These are phyloP conservation scores for Struthio camelus DNA, from an alignment of 2,113 vertebrate species.

Conservation along the genomic window DNA sequence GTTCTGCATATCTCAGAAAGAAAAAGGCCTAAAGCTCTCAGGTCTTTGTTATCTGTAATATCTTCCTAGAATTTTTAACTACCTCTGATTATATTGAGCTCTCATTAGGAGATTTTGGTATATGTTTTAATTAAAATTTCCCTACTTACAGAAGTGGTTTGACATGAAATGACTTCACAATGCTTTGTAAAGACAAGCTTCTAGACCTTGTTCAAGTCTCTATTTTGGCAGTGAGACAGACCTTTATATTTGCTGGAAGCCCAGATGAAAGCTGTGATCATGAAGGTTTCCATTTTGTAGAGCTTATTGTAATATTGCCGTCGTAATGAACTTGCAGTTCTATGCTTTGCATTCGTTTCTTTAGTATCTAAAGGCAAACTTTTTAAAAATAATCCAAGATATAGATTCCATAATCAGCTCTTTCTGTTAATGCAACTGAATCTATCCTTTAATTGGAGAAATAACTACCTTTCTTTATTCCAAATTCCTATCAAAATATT, in stretches of 20 bases:
- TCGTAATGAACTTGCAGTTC: background rate
- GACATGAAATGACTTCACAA: background rate
- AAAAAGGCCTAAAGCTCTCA: background rate
- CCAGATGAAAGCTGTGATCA: background rate
- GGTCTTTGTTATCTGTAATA: background rate
- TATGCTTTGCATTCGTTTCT: background rate
- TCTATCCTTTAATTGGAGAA: background rate
- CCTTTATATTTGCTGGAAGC: background rate
- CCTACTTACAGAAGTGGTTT: background rate
- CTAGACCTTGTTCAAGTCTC: background rate
- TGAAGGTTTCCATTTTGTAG: background rate
- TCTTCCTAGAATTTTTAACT: background rate
- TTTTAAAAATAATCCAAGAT: background rate
- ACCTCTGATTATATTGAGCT: background rate
- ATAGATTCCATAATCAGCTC: background rate
- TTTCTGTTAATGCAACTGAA: background rate
- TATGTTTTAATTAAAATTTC: background rate
- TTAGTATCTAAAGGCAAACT: background rate
- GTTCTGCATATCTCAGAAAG: background rate
- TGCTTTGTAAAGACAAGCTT: background rate
- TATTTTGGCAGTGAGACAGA: background rate
- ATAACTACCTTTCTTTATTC: background rate
- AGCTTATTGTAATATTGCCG: background rate
- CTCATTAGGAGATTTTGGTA: background rate
- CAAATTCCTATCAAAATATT: conserved; percentile 43